These are phyloP conservation scores for Hofmannophila pseudospretella DNA, from an alignment of 2,888 invertebrate species.

Conservation along the genomic window DNA sequence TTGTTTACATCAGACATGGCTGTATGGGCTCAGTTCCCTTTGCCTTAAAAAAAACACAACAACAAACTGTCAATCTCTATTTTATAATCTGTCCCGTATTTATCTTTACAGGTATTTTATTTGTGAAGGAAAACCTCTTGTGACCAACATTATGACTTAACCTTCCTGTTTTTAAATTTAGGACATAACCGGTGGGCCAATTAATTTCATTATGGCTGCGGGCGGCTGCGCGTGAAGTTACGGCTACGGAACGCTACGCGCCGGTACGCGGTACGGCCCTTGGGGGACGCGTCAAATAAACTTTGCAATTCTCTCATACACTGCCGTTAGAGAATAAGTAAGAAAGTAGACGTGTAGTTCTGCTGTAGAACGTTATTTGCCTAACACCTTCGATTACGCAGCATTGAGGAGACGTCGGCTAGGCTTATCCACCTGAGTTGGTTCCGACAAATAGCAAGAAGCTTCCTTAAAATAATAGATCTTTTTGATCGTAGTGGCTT, in stretches of 20 bases:
- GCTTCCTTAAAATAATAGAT: too few species aligned
- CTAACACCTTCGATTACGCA: too few species aligned
- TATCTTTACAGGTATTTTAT: too few species aligned
- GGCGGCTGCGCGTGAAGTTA: slow-evolving; percentile 46
- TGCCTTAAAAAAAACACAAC: too few species aligned
- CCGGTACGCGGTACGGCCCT: slow-evolving; percentile 38
- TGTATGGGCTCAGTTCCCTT: too few species aligned
- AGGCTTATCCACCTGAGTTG: too few species aligned
- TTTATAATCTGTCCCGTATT: too few species aligned
- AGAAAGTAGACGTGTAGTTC: not conserved
- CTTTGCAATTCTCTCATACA: slow-evolving; percentile 43
- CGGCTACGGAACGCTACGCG: slow-evolving; percentile 28
- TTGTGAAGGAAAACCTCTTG: not conserved
- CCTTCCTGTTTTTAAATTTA: not conserved
- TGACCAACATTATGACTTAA: too few species aligned
- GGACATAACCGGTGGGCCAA: slow-evolving; percentile 28
- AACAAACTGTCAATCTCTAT: not conserved
- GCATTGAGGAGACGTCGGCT: too few species aligned
- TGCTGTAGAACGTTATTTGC: not conserved
- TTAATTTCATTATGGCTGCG: slow-evolving; percentile 45
- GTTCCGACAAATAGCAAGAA: too few species aligned
- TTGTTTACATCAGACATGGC: too few species aligned
- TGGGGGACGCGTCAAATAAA: slow-evolving; percentile 48
- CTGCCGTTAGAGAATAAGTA: slow-evolving; percentile 21
- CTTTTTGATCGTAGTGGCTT: too few species aligned